These are phyloP conservation scores for Acanthosepion esculentum DNA, from an alignment of 2,888 invertebrate genomes.

Conservation along the genomic window DNA sequence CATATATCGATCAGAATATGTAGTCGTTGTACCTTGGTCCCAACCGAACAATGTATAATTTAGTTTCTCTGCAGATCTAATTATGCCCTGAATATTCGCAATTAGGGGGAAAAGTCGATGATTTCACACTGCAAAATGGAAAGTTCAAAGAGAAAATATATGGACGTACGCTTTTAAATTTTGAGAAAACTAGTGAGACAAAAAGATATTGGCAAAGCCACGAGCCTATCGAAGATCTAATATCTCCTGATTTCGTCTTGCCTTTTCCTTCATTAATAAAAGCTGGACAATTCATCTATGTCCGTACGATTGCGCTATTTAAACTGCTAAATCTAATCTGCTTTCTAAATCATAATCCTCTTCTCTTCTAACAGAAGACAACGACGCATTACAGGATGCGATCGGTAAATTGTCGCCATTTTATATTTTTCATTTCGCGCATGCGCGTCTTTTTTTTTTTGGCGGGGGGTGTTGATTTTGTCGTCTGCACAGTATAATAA, in stretches of 20 bases:
- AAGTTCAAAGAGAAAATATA: constrained; percentile 33
- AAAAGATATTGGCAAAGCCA: background rate
- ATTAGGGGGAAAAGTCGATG: background rate
- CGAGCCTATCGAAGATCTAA: background rate
- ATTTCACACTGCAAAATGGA: background rate
- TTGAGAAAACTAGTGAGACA: background rate
- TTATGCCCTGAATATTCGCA: background rate
- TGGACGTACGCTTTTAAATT: background rate
- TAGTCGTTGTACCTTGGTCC: background rate
- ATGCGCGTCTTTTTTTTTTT: too few species aligned
- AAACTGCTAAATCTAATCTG: too few species aligned
- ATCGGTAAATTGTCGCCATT: too few species aligned
- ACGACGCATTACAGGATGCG: too few species aligned
- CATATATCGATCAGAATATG: background rate
- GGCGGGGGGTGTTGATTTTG: too few species aligned
- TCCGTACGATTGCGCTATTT: too few species aligned
- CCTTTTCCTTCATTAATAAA: too few species aligned
- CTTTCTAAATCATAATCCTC: too few species aligned
- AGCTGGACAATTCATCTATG: too few species aligned
- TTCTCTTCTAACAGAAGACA: too few species aligned
- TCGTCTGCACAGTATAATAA: too few species aligned
- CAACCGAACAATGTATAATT: background rate
- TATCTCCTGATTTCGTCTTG: background rate
- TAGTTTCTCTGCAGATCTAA: background rate
- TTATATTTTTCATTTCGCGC: too few species aligned